Conservation (phyloP, 2,888 invertebrate genomes). For the Nephrotoma flavescens region DNA sequence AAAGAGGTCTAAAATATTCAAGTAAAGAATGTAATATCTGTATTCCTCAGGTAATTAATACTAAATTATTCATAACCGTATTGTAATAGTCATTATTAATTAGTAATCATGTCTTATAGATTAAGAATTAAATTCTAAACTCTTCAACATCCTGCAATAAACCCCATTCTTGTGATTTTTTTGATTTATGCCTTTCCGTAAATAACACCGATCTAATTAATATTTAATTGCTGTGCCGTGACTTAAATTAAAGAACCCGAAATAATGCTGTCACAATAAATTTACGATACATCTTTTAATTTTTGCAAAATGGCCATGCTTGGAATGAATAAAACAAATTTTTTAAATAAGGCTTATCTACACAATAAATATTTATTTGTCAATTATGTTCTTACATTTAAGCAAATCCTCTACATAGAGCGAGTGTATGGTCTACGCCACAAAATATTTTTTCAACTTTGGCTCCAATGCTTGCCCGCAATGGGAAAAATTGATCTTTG, state of each 20-base stretch:
- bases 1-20: too few species aligned
- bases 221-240: neutral
- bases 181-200: neutral
- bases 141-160: neutral
- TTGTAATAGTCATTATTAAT: neutral
- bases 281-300: neutral
- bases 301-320: neutral
- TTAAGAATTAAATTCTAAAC: neutral
- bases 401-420: conserved; percentile 57
- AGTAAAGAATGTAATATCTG: too few species aligned
- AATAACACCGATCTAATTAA: neutral
- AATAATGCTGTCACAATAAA: neutral
- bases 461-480: conserved; percentile 68
- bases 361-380: neutral
- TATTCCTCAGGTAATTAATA: too few species aligned
- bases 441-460: conserved; percentile 57
- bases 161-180: neutral
- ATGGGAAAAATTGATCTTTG: conserved; percentile 77
- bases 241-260: neutral
- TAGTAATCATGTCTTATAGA: neutral
- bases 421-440: conserved; percentile 75
- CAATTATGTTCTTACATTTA: conserved; percentile 20
- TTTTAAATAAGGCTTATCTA: neutral
- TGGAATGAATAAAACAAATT: neutral
- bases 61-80: too few species aligned